These are phyloP conservation scores for Chelon auratus DNA, from an alignment of 2,797 vertebrate genomes.

Conservation along the genomic window DNA sequence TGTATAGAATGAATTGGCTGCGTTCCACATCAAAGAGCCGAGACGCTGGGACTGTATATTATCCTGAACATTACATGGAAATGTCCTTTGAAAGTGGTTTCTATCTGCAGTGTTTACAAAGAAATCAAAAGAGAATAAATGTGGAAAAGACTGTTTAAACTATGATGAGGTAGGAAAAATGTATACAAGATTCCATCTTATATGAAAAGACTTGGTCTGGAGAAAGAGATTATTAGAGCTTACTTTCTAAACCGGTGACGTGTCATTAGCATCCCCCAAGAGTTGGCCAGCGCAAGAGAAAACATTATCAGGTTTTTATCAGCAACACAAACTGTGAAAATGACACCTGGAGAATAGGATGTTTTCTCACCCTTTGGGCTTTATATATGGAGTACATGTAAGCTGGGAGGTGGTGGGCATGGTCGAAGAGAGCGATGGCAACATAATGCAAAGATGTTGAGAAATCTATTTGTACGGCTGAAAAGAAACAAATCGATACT, in stretches of 20 bases:
- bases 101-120: slow-evolving; percentile 10
- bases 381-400: slow-evolving; percentile 1
- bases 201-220: no score
- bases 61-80: slow-evolving; percentile 21
- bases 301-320: slow-evolving; percentile 24
- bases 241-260: not conserved
- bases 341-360: not conserved
- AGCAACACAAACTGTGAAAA: slow-evolving; percentile 39
- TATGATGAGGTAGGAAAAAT: no score
- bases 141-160: slow-evolving; percentile 4
- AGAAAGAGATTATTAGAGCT: not conserved
- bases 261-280: not conserved
- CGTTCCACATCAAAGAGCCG: slow-evolving; percentile 46
- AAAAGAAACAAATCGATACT: not conserved
- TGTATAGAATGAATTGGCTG: slow-evolving; percentile 38
- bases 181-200: no score
- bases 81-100: slow-evolving; percentile 30
- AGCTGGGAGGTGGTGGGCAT: not conserved
- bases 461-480: no score
- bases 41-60: slow-evolving; percentile 11
- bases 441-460: not conserved
- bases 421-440: not conserved
- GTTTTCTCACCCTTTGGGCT: not conserved
- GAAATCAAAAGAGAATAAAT: slow-evolving; percentile 27
- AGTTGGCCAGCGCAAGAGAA: not conserved